Percentiles rank a stretch among this genome's conserved stretches.
These are phyloP conservation scores for Neodiprion pinetum DNA, from an alignment of 1,140 invertebrate genomes.

Conservation along the genomic window DNA sequence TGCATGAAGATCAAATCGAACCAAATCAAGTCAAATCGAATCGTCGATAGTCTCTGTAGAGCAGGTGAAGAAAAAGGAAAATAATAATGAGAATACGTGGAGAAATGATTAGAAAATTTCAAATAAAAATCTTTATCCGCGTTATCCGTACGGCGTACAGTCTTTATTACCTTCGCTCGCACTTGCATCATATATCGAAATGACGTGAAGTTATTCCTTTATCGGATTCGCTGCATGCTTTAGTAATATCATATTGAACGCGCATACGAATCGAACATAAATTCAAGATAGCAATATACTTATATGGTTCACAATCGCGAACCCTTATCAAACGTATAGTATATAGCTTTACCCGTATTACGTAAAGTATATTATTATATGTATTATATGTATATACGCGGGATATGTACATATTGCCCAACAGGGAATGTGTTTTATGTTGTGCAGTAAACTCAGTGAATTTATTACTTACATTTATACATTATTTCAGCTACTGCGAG, in stretches of 20 bases:
- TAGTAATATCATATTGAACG: not conserved
- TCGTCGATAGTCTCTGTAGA: not conserved
- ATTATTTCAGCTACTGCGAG: too few relatives aligned
- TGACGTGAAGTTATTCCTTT: not conserved
- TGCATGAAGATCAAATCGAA: not conserved
- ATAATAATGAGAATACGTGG: not conserved
- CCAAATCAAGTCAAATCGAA: constrained; percentile 5
- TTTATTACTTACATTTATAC: too few relatives aligned
- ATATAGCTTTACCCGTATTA: not conserved
- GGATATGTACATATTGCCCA: too few relatives aligned
- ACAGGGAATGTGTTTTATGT: too few relatives aligned
- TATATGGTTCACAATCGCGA: not conserved
- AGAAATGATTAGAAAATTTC: not conserved
- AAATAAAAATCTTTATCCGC: not conserved
- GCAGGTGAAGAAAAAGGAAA: not conserved
- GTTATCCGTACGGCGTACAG: not conserved
- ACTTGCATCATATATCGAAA: not conserved
- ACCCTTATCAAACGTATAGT: not conserved
- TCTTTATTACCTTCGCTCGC: not conserved
- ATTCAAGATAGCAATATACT: not conserved
- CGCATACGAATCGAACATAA: not conserved
- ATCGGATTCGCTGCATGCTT: not conserved
- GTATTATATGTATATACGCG: too few relatives aligned
- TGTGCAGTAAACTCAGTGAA: too few relatives aligned
- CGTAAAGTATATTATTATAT: not conserved